Base-by-base conservation (phyloP, 2,797 vertebrate species). In the Microctenopoma stevenorrisi region DNA sequence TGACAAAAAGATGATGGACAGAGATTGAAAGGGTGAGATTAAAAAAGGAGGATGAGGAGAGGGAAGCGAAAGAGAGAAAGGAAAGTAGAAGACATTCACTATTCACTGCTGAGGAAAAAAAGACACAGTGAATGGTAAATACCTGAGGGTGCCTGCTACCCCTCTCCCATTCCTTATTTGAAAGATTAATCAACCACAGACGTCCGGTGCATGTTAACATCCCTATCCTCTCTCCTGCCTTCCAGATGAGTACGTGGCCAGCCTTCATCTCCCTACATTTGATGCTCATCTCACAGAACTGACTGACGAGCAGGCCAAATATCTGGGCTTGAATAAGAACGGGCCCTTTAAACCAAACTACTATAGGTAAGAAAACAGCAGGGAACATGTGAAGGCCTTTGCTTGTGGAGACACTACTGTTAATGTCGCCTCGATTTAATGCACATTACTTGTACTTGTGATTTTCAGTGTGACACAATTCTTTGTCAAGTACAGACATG, bases 281-380 rank as follows among this genome's bases (percentile, higher is more conserved):
- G 98, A 99, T 11, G 98, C 97, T 51, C 97, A 99, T 86, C 95
- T 99, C 60, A 99, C 97, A 5, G 98, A 99, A 71, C 95, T 99
- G 25, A 95, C 88, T 2, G 98, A 99, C 4, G 98, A 99, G 53
- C 98, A 99, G 90, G 98, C 98, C 44, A 99, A 99, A 85, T 99
- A 99, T 84, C 93, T 99, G 90, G 98, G 98, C 77, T 91, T 99
- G 81, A 99, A 99, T 89, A 99, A 99, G 92, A 99, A 99, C 1
- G 98, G 98, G 7, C 98, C 98, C 72, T 99, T 99, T 82, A 99
- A 99, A 93, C 98, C 98, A 85, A 99, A 99, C 93, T 99, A 99
- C 92, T 99, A 99, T 91, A 96, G 97, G 97, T 97, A 87, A 54
- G 72, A 33, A 54, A 62, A 38, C 47, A 14, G 16, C 2, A 51